Evolutionary conservation across 2,113 vertebrate species (phyloP), one percentile per base, ranked within the genome.

Genomic region (Ornithorhynchus anatinus): DNA sequence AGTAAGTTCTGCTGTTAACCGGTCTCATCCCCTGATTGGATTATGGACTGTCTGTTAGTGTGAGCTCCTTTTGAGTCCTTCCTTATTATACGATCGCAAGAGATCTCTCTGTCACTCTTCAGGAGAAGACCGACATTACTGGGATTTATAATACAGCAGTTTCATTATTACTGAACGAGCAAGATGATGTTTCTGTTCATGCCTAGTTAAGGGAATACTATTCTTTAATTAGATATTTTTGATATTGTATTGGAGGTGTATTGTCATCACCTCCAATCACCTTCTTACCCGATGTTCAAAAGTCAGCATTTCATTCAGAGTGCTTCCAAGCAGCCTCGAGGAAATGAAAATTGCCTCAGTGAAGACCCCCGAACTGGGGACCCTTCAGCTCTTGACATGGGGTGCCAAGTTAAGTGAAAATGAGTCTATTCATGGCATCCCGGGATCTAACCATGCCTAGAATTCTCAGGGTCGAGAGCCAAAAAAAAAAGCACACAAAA

Each of bases 81-180:
- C n/a, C n/a, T 72, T 72, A 61, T 45, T 35, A 35, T 22, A 33
- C 7, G 63, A 59, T 68, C 54, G 71, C 0, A 1, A n/a, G 69
- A 45, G 56, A 48, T 69, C 60, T 27, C n/a, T 5, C 13, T 38
- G 25, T 38, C 43, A 37, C 82, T 72, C 64, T 42, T 45, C 16
- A 39, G 33, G 44, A 75, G 65, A 32, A 66, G 45, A 69, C 5
- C 16, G 38, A 48, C 39, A 63, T 80, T 68, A 23, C 23, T 65
- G 43, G 29, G 44, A 16, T 61, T 57, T 78, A 66, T 19, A 76
- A 72, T 44, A 14, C 27, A 29, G 53, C 59, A 76, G n/a, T 45
- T 15, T 73, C 19, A 37, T 77, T 84, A 22, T 12, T 65, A 22
- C 33, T 63, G 59, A 79, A 84, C 76, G 83, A 86, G 80, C 75